phyloP scores from a whole-genome alignment of 1,140 invertebrate species.

The Conus betulinus region DNA sequence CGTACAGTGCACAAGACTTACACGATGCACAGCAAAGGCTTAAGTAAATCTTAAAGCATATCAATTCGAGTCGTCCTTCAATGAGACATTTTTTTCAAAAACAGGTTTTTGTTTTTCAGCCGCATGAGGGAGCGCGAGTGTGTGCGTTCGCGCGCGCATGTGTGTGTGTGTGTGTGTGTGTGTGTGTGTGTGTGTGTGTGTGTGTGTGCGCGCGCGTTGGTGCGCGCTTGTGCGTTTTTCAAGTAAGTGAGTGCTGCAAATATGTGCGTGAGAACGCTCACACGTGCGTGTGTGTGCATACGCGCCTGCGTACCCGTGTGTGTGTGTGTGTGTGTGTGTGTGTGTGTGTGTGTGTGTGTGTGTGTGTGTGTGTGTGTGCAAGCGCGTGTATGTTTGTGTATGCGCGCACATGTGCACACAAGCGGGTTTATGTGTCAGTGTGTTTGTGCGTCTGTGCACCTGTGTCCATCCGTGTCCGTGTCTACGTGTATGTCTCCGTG shows the following conservation, averaged over 20 bases:
- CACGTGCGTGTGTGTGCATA: not conserved
- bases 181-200: slow-evolving; percentile 1
- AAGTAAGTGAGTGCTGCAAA: too few relatives aligned
- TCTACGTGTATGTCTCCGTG: not conserved
- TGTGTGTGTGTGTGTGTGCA: slow-evolving; percentile 10
- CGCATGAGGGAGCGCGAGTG: not conserved
- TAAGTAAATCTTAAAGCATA: too few relatives aligned
- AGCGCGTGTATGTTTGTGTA: slow-evolving; percentile 1
- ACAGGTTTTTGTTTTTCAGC: too few relatives aligned
- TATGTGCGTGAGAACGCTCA: too few relatives aligned
- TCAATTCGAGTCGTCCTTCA: too few relatives aligned
- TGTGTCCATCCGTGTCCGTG: not conserved
- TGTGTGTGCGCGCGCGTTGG: not conserved
- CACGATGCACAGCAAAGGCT: too few relatives aligned
- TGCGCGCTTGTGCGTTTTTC: too few relatives aligned
- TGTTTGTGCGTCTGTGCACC: not conserved
- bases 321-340: slow-evolving; percentile 19
- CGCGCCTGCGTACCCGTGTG: not conserved
- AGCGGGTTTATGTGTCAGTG: not conserved
- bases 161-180: not conserved
- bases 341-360: slow-evolving; percentile 14
- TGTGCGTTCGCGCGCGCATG: not conserved
- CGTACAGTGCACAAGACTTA: too few relatives aligned
- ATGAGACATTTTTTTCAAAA: too few relatives aligned
- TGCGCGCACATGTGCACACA: not conserved